phyloP scores from a whole-genome alignment of 2,797 vertebrate species.

The Chelon labrosus region DNA sequence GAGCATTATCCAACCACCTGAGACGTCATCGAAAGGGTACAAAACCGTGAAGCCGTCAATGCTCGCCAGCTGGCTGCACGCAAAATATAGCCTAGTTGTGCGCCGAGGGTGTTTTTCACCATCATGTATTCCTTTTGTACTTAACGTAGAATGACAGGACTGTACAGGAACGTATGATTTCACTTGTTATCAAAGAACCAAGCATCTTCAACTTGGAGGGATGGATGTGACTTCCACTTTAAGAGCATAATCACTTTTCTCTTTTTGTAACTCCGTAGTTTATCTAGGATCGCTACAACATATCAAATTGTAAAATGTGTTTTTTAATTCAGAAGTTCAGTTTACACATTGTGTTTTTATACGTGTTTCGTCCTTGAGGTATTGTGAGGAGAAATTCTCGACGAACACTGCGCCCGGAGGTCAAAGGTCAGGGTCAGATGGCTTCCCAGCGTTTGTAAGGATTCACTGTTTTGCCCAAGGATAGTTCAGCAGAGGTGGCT shows the following conservation, averaged over 20 bases:
- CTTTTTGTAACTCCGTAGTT: not conserved
- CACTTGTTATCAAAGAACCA: slow-evolving; percentile 1
- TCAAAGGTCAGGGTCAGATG: slow-evolving; percentile 18
- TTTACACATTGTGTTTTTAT: not conserved
- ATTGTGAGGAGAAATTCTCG: slow-evolving; percentile 11
- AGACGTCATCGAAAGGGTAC: not conserved
- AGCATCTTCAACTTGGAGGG: not conserved
- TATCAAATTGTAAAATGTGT: no score
- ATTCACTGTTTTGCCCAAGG: slow-evolving; percentile 16
- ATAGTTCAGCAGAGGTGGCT: not conserved
- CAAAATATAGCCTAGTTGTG: not conserved
- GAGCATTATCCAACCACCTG: not conserved
- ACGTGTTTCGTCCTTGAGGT: not conserved
- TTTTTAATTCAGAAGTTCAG: no score
- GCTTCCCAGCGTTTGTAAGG: slow-evolving; percentile 2
- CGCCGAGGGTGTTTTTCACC: not conserved
- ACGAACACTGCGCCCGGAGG: not conserved
- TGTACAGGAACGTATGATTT: not conserved
- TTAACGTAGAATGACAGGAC: not conserved
- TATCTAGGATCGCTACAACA: not conserved
- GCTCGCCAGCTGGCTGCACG: not conserved
- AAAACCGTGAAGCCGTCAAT: not conserved
- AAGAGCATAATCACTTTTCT: not conserved
- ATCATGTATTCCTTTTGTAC: not conserved
- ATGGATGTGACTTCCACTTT: not conserved